Percentiles rank a stretch among this genome's conserved stretches.
These are phyloP conservation scores for Solenopsis fugax DNA, from an alignment of 1,140 invertebrate species.

Conservation along the genomic window DNA sequence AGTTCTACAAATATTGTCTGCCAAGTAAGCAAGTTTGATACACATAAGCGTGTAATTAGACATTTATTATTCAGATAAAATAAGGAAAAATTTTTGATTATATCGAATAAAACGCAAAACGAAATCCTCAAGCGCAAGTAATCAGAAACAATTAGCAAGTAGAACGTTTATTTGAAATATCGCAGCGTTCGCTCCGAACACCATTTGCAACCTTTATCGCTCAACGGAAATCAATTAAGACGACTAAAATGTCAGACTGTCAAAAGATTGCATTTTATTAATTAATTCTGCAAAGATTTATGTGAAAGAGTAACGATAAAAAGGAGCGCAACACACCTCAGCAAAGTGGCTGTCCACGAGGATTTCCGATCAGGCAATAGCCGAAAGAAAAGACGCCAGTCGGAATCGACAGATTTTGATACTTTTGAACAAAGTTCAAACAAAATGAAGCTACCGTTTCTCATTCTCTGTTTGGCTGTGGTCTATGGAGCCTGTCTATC, in stretches of 20 bases:
- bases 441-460: constrained; percentile 40
- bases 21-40: not conserved
- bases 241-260: constrained; percentile 22
- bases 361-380: not conserved
- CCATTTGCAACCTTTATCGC: constrained; percentile 24
- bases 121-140: not conserved
- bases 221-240: not conserved
- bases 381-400: not conserved
- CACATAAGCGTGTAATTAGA: not conserved
- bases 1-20: constrained; percentile 15
- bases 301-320: not conserved
- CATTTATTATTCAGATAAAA: not conserved
- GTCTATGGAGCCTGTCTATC: not conserved
- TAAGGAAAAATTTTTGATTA: not conserved
- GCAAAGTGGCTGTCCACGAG: not conserved
- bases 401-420: not conserved
- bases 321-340: not conserved
- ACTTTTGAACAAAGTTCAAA: not conserved
- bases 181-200: not conserved
- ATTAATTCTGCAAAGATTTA: constrained; percentile 34
- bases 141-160: not conserved
- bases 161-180: not conserved
- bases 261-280: constrained; percentile 23
- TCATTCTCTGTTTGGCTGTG: constrained; percentile 26
- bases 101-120: not conserved